Conservation (phyloP, 2,113 vertebrate genomes). For the Gallinago jamesoni region DNA sequence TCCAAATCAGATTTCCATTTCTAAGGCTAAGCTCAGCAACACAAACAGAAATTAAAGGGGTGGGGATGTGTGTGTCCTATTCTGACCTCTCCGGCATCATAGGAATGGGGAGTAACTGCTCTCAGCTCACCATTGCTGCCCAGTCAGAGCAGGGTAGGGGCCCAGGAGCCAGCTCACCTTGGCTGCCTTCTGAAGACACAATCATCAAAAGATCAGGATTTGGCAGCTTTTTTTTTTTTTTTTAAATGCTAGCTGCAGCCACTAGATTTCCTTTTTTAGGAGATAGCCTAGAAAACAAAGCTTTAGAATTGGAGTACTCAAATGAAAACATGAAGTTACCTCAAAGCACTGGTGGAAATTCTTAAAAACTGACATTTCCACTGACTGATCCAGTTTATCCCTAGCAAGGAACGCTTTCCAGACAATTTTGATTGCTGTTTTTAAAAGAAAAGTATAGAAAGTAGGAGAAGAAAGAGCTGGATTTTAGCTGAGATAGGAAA, state of each 20-base stretch:
- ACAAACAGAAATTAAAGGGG: slow-evolving; percentile 62
- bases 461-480: neutral
- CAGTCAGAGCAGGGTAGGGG: neutral
- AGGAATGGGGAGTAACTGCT: neutral
- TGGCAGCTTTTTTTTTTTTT: neutral
- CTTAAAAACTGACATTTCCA: slow-evolving; percentile 41
- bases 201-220: slow-evolving; percentile 38
- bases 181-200: slow-evolving; percentile 43
- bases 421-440: slow-evolving; percentile 6
- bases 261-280: neutral
- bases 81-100: neutral
- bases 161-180: slow-evolving; percentile 25
- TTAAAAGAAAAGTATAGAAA: neutral
- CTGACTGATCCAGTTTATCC: slow-evolving; percentile 24
- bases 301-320: slow-evolving; percentile 43
- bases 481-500: slow-evolving; percentile 41
- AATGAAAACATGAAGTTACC: slow-evolving; percentile 34
- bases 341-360: neutral
- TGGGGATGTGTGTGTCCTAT: neutral
- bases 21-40: slow-evolving; percentile 47
- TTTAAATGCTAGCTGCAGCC: neutral
- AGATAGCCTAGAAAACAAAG: slow-evolving; percentile 47
- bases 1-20: slow-evolving; percentile 68
- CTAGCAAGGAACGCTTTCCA: slow-evolving; percentile 9
- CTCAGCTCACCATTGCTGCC: neutral